Conservation (phyloP, 2,888 invertebrate species). For the Leucozona laternaria region DNA sequence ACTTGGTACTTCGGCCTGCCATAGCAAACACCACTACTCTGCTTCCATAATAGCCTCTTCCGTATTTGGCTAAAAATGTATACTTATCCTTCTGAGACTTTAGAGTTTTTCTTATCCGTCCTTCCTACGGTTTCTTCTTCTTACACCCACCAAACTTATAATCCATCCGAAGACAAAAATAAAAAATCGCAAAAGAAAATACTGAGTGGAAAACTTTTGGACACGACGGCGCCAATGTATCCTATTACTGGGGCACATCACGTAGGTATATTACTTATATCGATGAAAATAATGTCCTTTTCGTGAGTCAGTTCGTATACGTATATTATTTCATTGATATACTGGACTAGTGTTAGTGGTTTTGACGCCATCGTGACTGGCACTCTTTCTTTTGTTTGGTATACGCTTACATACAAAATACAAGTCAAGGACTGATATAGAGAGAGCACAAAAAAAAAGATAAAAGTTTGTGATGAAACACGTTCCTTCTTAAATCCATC, state of each 20-base stretch:
- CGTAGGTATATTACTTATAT: conserved; percentile 73
- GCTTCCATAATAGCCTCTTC: not conserved
- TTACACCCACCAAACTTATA: conserved; percentile 48
- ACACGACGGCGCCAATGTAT: conserved; percentile 74
- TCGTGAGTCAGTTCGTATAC: conserved; percentile 44
- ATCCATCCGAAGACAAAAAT: conserved; percentile 38
- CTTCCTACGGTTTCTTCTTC: conserved; percentile 12
- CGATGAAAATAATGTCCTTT: conserved; percentile 71
- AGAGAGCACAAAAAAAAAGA: conserved; percentile 26
- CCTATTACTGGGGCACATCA: conserved; percentile 68
- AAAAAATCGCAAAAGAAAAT: conserved; percentile 44
- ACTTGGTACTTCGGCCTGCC: conserved; percentile 44
- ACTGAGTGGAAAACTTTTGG: conserved; percentile 72
- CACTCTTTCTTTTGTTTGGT: conserved; percentile 58
- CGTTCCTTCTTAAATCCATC: conserved; percentile 72
- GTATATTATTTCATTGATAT: not conserved
- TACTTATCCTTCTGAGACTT: conserved; percentile 61
- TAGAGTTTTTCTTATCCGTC: conserved; percentile 50
- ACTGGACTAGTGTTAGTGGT: conserved; percentile 39
- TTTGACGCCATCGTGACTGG: conserved; percentile 60
- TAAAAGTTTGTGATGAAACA: conserved; percentile 57
- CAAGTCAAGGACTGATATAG: conserved; percentile 63
- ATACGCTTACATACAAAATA: conserved; percentile 42
- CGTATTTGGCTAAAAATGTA: conserved; percentile 52
- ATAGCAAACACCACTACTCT: conserved; percentile 48